These are phyloP conservation scores for Akabosia matsudoensis DNA, from an alignment of 1,140 invertebrate genomes.

Conservation along the genomic window DNA sequence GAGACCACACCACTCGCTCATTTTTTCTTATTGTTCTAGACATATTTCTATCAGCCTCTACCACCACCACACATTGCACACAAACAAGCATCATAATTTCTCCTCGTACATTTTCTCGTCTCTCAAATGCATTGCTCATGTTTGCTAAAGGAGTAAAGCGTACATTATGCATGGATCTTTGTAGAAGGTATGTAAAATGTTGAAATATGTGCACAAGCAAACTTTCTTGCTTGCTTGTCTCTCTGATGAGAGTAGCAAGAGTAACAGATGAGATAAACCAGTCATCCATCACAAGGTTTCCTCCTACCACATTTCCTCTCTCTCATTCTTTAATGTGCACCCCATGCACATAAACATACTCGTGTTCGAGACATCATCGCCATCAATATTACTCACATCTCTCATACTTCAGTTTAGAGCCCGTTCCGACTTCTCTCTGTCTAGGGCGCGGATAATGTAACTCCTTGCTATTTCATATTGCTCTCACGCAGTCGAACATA, in stretches of 20 bases:
- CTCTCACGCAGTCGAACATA: too few species aligned
- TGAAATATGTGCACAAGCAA: neutral
- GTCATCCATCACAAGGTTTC: constrained; percentile 20
- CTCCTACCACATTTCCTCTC: constrained; percentile 6
- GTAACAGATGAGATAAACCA: constrained; percentile 19
- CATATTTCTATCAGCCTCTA: neutral
- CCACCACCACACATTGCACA: neutral
- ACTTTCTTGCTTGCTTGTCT: neutral
- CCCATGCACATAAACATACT: neutral
- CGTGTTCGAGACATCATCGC: neutral
- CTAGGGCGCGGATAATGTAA: too few species aligned
- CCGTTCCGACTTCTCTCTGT: neutral
- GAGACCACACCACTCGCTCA: constrained; percentile 6
- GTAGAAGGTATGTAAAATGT: neutral
- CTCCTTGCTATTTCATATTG: too few species aligned
- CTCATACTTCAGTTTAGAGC: neutral
- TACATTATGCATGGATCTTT: neutral
- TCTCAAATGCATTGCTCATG: neutral
- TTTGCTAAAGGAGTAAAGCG: neutral
- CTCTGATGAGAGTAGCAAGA: constrained; percentile 3
- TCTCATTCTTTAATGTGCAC: constrained; percentile 11
- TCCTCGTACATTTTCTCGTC: neutral
- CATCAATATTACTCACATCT: neutral
- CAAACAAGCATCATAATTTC: neutral
- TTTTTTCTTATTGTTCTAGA: neutral